These are phyloP conservation scores for Xestoiulus laeticollis DNA, from an alignment of 2,888 invertebrate genomes.

Conservation along the genomic window DNA sequence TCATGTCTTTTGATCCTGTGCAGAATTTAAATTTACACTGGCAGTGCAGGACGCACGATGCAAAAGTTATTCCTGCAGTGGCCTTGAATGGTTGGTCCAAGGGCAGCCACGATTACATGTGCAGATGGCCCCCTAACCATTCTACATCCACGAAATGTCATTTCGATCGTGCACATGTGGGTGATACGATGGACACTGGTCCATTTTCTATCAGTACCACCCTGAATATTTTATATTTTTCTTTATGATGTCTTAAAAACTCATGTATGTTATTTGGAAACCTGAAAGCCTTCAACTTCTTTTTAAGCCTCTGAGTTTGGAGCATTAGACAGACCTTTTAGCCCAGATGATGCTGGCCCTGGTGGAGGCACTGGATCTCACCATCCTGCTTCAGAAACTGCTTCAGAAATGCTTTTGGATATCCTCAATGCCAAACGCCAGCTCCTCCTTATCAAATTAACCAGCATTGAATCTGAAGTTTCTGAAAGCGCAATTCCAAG, in stretches of 20 bases:
- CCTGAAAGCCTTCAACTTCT: neutral
- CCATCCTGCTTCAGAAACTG: constrained; percentile 61
- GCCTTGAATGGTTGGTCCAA: too few species aligned
- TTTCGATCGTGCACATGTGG: too few species aligned
- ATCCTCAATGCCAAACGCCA: constrained; percentile 93
- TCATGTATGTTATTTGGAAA: neutral
- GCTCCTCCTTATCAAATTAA: constrained; percentile 83
- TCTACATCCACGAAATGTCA: too few species aligned
- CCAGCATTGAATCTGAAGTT: constrained; percentile 90
- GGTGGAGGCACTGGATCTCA: constrained; percentile 48
- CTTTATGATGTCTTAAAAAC: neutral
- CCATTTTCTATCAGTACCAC: too few species aligned
- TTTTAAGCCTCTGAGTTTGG: neutral
- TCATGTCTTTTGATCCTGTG: too few species aligned
- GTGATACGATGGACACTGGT: too few species aligned
- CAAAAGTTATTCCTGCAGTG: too few species aligned
- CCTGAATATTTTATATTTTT: neutral
- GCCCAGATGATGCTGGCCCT: constrained; percentile 48
- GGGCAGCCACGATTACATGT: too few species aligned
- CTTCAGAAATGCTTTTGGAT: constrained; percentile 92
- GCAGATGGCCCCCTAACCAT: too few species aligned
- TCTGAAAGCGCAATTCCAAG: constrained; percentile 58
- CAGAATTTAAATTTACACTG: too few species aligned
- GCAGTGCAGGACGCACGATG: too few species aligned
- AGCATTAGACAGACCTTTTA: constrained; percentile 50